Base-by-base conservation (phyloP, 2,797 vertebrate species). In the Danio tinwini region DNA sequence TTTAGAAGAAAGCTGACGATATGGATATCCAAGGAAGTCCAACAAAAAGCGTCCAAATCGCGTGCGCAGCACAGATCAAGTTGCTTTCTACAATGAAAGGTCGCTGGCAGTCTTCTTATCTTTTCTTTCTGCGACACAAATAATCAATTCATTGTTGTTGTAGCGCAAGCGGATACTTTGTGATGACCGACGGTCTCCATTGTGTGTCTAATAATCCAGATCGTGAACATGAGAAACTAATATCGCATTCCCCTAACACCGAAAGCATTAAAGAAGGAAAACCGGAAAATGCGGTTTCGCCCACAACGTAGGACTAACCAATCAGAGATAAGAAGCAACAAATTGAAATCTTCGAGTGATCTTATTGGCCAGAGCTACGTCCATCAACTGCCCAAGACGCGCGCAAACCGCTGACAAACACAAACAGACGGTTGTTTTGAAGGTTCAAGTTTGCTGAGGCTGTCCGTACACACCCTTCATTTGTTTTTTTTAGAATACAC, bases 231-330 rank as follows among this genome's bases (percentile, higher is more conserved):
- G 4, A 42, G 59, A 50, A 10, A 75, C 55, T 63, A 55, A 61
- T 45, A 45, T 40, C 56, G 56, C 16, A 47, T 47, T 62, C 21
- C 52, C 39, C 10, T 17, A 21, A 75, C 71, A 82, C 62, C 17
- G 50, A 63, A 21, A 68, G 69, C 84, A 58, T 92, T 93, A 91
- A 29, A 92, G 92, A 93, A 90, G 82, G 9, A 76, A 86, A 91
- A 90, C 91, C 92, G 92, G 90, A 91, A 93, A 93, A 92, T 81
- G 16, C 5, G 39, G 17, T 88, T 89, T 91, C 92, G 89, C 83
- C 80, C 61, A 40, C 0, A 61, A 17, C 0, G 39, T 58, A 63
- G 9, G 86, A 85, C 17, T 86, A 86, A 53, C 93, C 92, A 93
- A 93, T 93, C 74, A 37, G 2, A 10, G 44, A 0, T 6, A 14